A percentile compares a stretch with the other conserved stretches of the same genome.
Evolutionary conservation across 2,797 vertebrate genomes (phyloP).

Genomic region (Cirrhinus mrigala): DNA sequence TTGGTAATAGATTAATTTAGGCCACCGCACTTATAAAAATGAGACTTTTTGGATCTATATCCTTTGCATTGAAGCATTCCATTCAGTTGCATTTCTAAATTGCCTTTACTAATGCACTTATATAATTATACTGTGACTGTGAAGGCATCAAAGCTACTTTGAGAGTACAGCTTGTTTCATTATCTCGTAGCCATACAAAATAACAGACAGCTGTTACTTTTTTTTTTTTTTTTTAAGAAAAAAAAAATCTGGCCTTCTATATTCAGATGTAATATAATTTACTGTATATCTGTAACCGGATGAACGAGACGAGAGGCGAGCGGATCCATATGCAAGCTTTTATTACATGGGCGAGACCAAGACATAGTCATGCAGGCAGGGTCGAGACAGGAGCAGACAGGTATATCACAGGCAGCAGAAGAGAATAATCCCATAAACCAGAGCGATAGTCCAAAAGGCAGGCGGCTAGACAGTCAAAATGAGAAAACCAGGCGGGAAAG

Average conservation of each 20-base stretch:
- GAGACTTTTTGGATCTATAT: not conserved
- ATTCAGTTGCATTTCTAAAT: constrained; percentile 29
- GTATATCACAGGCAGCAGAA: too few relatives aligned
- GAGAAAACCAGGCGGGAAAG: too few relatives aligned
- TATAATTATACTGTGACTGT: constrained; percentile 18
- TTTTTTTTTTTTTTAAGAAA: not conserved
- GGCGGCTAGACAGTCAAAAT: too few relatives aligned
- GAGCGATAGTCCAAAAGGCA: too few relatives aligned
- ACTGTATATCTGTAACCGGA: too few relatives aligned
- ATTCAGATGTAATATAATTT: not conserved
- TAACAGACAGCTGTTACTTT: not conserved
- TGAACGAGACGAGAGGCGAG: too few relatives aligned
- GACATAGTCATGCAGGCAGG: too few relatives aligned
- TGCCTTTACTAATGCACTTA: constrained; percentile 27
- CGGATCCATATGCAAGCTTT: too few relatives aligned
- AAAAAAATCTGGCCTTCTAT: not conserved
- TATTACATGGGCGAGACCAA: too few relatives aligned
- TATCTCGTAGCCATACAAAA: constrained; percentile 10
- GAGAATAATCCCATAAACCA: too few relatives aligned
- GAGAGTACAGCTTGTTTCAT: constrained; percentile 20
- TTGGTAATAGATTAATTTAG: constrained; percentile 25
- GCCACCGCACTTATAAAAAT: not conserved
- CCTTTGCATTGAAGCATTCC: not conserved
- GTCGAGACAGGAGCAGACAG: too few relatives aligned
- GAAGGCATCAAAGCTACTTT: constrained; percentile 35